Evolutionary conservation across 2,888 invertebrate genomes (phyloP).

Genomic region (Metellina segmentata): DNA sequence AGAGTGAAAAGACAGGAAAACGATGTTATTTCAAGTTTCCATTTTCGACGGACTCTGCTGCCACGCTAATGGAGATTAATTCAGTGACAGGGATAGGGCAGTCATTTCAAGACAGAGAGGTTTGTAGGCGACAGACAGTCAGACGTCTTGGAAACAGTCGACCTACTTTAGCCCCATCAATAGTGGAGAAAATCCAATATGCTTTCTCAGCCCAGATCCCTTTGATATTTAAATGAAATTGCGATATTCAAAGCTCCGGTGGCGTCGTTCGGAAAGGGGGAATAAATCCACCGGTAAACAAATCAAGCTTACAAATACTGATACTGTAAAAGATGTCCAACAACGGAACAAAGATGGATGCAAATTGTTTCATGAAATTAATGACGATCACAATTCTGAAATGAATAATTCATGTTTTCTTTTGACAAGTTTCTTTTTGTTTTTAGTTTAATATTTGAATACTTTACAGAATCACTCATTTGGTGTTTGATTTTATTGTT

Average conservation of each 20-base stretch:
- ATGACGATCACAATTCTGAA: too few species aligned
- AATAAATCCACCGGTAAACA: neutral
- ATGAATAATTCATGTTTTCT: too few species aligned
- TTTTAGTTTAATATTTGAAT: too few species aligned
- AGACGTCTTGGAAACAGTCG: slow-evolving; percentile 13
- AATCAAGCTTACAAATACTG: neutral
- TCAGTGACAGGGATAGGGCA: slow-evolving; percentile 15
- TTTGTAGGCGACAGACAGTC: slow-evolving; percentile 49
- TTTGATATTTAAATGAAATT: slow-evolving; percentile 23
- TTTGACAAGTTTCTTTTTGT: too few species aligned
- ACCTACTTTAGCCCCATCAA: neutral
- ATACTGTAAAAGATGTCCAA: neutral
- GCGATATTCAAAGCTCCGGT: neutral
- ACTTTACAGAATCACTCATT: too few species aligned
- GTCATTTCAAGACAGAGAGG: slow-evolving; percentile 4
- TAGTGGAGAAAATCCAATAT: slow-evolving; percentile 6
- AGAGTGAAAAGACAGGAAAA: slow-evolving; percentile 59
- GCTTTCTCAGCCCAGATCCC: neutral
- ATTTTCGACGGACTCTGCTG: slow-evolving; percentile 48
- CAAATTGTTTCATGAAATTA: neutral
- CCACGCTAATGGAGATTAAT: slow-evolving; percentile 60
- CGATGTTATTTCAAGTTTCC: slow-evolving; percentile 66
- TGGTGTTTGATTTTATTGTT: too few species aligned
- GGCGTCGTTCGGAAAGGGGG: neutral
- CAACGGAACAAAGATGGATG: neutral